Base-by-base conservation (phyloP, 2,113 vertebrate genomes). In the Turnix velox region DNA sequence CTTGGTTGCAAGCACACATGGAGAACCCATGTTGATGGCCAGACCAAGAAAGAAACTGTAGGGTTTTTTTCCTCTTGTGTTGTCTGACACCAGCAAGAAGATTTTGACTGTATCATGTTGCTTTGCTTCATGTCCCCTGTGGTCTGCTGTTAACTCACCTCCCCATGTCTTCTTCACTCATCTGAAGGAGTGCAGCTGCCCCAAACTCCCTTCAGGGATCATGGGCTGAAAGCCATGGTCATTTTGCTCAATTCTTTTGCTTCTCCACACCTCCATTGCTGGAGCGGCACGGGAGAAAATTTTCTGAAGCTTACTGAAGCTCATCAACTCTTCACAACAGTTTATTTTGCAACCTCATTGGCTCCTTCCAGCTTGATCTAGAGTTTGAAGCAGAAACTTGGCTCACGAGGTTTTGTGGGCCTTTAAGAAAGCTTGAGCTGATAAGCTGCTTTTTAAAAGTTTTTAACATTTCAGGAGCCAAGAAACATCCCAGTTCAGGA, bases 401-500 rank as follows among this genome's bases (percentile, higher is more conserved):
- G n/a, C 46, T 87, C 46, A 12, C 1, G 18, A 68, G 40, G 57
- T 93, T 15, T 81, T 12, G 1, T 43, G 81, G 80, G 52, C 76
- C 88, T 94, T 96, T 92, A 92, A 90, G 80, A 84, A 93, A 93
- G 49, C 90, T 71, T 82, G 76, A 96, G 88, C 77, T 93, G 86
- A 93, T 93, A 92, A 96, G 90, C 87, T 93, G 83, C 84, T 91
- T 90, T 92, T 93, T 86, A 5, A 5, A 94, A 93, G 86, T 91
- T 82, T 74, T 77, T 77, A 93, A 84, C 80, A 71, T 95, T 71
- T 92, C 93, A 90, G 83, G 67, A 96, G 86, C 86, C 84, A 93
- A 86, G 86, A 96, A 92, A 91, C 81, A 93, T 88, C 88, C 86
- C 86, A 51, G 72, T 92, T 94, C 93, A 95, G 81, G 85, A 94